Conservation (phyloP, 37 sponge, comb jelly and placozoan genomes). For the Ianthella basta region DNA sequence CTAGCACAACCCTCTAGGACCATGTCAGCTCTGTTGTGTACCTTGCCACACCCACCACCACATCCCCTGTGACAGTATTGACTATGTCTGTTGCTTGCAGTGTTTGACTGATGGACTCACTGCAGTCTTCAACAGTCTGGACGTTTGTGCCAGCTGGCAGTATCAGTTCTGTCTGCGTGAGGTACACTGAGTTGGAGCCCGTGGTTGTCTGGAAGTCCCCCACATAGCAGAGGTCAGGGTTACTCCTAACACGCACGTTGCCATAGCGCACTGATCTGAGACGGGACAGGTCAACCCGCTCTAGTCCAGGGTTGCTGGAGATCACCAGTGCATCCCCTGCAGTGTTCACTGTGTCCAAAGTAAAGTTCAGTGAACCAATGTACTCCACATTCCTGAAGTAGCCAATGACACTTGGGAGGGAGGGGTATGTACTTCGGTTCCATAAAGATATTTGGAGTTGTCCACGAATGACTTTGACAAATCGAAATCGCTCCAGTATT, state of each 20-base stretch:
- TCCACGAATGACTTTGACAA: background rate
- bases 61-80: too few species aligned
- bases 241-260: background rate
- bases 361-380: background rate
- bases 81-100: too few species aligned
- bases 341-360: background rate
- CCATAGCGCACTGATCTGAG: slow-evolving; percentile 36
- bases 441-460: background rate
- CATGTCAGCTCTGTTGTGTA: too few species aligned
- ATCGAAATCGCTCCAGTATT: background rate
- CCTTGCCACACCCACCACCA: too few species aligned
- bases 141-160: background rate
- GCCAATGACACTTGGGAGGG: background rate
- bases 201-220: slow-evolving; percentile 42
- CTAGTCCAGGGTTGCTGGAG: background rate
- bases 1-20: too few species aligned
- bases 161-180: background rate
- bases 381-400: slow-evolving; percentile 28
- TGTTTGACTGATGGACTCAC: background rate
- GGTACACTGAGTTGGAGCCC: background rate
- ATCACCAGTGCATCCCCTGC: background rate
- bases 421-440: background rate
- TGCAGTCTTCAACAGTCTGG: background rate
- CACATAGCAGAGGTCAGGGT: slow-evolving; percentile 45
- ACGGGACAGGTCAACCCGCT: slow-evolving; percentile 30